Evolutionary conservation across 2,797 vertebrate species (phyloP).

Genomic region (Nasua narica): DNA sequence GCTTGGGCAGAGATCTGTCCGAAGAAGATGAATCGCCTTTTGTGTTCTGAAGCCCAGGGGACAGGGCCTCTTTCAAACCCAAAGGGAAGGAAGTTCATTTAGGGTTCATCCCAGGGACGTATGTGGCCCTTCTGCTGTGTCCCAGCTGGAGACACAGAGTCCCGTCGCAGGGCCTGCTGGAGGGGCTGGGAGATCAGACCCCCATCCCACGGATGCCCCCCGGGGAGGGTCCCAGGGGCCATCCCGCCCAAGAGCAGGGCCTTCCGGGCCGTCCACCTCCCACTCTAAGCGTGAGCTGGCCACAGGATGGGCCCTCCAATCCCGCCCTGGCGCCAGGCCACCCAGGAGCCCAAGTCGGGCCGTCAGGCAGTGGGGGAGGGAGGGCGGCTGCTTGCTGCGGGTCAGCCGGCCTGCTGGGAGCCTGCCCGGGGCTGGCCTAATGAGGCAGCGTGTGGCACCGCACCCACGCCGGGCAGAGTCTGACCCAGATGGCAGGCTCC

Average conservation of each 20-base stretch:
- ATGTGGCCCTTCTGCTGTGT: neutral
- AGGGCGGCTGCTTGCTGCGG: too few species aligned
- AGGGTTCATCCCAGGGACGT: neutral
- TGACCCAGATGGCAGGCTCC: neutral
- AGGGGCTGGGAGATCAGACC: neutral
- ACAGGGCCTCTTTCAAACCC: neutral
- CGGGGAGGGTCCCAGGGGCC: accelerated
- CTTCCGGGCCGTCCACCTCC: accelerated
- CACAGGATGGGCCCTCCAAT: neutral
- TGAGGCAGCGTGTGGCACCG: neutral
- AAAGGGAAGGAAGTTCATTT: neutral
- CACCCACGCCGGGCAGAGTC: neutral
- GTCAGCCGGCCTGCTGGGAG: neutral
- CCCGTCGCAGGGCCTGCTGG: neutral
- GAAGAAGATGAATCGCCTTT: neutral
- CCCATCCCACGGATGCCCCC: neutral
- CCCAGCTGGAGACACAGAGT: neutral
- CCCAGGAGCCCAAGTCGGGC: neutral
- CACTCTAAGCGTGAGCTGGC: neutral
- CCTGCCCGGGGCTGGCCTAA: accelerated
- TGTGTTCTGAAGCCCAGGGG: neutral
- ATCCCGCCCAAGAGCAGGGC: too few species aligned
- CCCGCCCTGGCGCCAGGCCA: neutral
- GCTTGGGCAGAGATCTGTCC: neutral
- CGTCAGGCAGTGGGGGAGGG: neutral